phyloP scores from a whole-genome alignment of 2,113 vertebrate genomes.

The Indicator maculatus region DNA sequence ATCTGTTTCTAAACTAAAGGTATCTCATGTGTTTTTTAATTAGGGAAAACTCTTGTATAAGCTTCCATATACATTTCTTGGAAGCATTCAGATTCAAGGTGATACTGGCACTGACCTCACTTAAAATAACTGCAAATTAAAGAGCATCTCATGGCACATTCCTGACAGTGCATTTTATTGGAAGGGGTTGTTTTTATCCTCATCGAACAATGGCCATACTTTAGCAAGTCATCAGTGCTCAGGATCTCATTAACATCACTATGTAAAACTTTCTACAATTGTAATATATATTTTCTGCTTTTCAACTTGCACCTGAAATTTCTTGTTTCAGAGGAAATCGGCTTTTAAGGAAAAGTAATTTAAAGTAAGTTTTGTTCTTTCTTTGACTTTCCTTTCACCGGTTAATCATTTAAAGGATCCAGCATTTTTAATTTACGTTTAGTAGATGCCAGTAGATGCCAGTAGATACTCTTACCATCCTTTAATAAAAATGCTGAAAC shows the following conservation, averaged over 20 bases:
- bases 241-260: slow-evolving; percentile 65
- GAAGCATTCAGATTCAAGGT: slow-evolving; percentile 56
- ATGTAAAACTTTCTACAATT: slow-evolving; percentile 79
- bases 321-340: slow-evolving; percentile 84
- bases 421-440: slow-evolving; percentile 53
- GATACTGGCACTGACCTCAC: slow-evolving; percentile 72
- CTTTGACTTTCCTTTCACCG: slow-evolving; percentile 36
- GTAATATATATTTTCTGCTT: slow-evolving; percentile 81
- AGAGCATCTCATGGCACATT: slow-evolving; percentile 39
- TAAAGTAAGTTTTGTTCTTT: slow-evolving; percentile 52
- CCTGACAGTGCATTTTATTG: slow-evolving; percentile 43
- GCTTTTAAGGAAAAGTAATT: slow-evolving; percentile 77
- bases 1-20: slow-evolving; percentile 72
- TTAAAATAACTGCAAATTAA: slow-evolving; percentile 53
- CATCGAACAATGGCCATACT: slow-evolving; percentile 65
- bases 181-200: slow-evolving; percentile 49
- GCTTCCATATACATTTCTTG: slow-evolving; percentile 54
- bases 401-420: slow-evolving; percentile 74
- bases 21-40: slow-evolving; percentile 53
- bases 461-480: slow-evolving; percentile 45
- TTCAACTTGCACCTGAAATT: slow-evolving; percentile 81
- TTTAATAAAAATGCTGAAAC: slow-evolving; percentile 70
- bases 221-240: slow-evolving; percentile 72
- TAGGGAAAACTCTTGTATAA: slow-evolving; percentile 64
- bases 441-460: too few relatives aligned